Conservation (phyloP, 2,113 vertebrate species). For the Hyla sarda region DNA sequence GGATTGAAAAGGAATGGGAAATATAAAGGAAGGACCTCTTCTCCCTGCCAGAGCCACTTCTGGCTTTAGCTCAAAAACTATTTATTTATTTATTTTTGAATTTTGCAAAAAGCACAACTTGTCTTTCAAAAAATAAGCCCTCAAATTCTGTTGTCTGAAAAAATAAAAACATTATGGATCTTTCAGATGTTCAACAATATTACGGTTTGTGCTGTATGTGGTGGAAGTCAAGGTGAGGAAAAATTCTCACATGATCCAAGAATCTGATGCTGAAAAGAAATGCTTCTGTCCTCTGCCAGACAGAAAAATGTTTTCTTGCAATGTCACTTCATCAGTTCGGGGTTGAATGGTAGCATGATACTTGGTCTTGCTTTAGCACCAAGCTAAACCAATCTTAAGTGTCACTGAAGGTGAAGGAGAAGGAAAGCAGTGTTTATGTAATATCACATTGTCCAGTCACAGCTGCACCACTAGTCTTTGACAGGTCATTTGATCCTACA, state of each 20-base stretch:
- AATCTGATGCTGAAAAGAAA: no score
- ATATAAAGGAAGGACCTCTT: no score
- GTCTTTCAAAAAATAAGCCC: no score
- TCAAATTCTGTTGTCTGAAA: no score
- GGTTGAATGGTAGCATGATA: conserved; percentile 1
- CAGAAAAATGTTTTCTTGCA: conserved; percentile 22
- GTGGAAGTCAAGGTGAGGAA: not conserved
- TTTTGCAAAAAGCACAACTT: no score
- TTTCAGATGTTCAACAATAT: not conserved
- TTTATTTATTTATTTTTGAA: no score
- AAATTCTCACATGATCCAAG: not conserved
- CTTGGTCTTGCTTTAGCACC: not conserved
- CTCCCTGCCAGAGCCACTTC: no score
- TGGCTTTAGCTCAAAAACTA: no score
- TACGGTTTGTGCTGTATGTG: not conserved
- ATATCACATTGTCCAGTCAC: not conserved
- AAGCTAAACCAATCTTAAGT: conserved; percentile 26
- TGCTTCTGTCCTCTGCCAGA: not conserved
- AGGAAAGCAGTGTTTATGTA: conserved; percentile 6
- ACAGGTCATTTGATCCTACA: not conserved
- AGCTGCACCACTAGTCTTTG: not conserved
- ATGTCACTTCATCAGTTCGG: conserved; percentile 25
- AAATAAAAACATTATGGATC: not conserved
- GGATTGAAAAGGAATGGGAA: no score
- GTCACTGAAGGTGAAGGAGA: conserved; percentile 27